phyloP scores from a whole-genome alignment of 2,113 vertebrate genomes.

The Erinaceus europaeus region DNA sequence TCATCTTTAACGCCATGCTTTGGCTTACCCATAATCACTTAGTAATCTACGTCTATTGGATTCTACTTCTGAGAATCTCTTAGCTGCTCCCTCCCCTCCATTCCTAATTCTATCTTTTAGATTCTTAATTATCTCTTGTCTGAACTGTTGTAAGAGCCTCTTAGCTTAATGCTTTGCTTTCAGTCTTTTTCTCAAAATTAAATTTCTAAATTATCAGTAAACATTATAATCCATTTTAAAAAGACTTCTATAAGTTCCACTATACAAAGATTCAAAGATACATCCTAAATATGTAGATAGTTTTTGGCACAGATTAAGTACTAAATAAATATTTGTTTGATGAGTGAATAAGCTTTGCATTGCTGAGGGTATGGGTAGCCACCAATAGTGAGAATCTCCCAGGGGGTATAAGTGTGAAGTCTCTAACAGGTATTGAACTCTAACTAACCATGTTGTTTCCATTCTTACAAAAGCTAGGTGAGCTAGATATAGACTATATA shows the following conservation, averaged over 20 bases:
- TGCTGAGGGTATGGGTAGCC: not conserved
- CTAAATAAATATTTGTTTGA: not conserved
- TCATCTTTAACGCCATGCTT: not conserved
- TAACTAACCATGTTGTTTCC: not conserved
- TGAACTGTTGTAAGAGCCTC: not conserved
- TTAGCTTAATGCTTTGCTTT: not conserved
- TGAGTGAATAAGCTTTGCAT: not conserved
- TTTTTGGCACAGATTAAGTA: not conserved
- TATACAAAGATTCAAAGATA: not conserved
- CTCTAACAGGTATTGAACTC: not conserved
- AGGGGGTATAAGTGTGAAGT: not conserved
- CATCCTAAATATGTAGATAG: not conserved
- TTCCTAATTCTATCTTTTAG: not conserved
- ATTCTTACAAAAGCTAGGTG: not conserved
- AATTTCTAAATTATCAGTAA: not conserved
- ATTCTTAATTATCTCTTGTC: not conserved
- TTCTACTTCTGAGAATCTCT: not conserved
- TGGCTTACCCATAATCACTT: not conserved
- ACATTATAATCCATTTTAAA: not conserved
- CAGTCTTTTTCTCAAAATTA: not conserved
- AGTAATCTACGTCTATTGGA: not conserved
- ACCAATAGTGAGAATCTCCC: not conserved
- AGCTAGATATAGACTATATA: not conserved
- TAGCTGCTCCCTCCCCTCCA: not conserved
- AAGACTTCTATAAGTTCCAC: not conserved